phyloP scores from a whole-genome alignment of 2,113 vertebrate species.

The Eptesicus fuscus region DNA sequence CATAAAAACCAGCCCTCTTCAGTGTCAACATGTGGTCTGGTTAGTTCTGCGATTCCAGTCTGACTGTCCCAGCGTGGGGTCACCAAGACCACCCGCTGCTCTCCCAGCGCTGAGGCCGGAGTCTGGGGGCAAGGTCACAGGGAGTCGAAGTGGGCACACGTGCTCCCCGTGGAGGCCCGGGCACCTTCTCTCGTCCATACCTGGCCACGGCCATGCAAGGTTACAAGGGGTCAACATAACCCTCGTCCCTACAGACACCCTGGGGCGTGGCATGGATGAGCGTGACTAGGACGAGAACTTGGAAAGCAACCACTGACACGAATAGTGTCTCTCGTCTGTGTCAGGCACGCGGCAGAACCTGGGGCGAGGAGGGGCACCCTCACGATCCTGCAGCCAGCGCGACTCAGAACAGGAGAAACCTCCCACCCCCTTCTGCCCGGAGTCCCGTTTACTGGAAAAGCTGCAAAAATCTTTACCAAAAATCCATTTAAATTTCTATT shows the following conservation, averaged over 20 bases:
- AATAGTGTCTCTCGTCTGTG: background rate
- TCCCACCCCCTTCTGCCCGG: background rate
- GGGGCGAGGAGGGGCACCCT: background rate
- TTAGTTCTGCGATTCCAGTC: background rate
- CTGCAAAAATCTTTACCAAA: slow-evolving; percentile 43
- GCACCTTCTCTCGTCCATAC: too few species aligned
- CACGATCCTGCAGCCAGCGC: accelerated
- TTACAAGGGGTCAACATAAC: background rate
- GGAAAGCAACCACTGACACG: background rate
- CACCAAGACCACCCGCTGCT: background rate
- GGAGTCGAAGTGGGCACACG: too few species aligned
- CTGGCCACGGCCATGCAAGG: background rate
- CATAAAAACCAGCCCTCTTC: background rate
- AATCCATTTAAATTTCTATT: slow-evolving; percentile 35
- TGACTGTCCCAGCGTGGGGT: background rate
- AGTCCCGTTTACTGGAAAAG: slow-evolving; percentile 41
- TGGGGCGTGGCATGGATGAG: accelerated
- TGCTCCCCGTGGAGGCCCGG: too few species aligned
- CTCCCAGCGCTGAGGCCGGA: too few species aligned
- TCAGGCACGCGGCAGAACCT: background rate
- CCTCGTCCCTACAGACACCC: background rate
- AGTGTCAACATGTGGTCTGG: background rate
- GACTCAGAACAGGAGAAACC: background rate
- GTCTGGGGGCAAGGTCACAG: too few species aligned
- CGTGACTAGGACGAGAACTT: background rate